Evolutionary conservation across 2,797 vertebrate species (phyloP).

Genomic region (Dendrocincla fuliginosa): DNA sequence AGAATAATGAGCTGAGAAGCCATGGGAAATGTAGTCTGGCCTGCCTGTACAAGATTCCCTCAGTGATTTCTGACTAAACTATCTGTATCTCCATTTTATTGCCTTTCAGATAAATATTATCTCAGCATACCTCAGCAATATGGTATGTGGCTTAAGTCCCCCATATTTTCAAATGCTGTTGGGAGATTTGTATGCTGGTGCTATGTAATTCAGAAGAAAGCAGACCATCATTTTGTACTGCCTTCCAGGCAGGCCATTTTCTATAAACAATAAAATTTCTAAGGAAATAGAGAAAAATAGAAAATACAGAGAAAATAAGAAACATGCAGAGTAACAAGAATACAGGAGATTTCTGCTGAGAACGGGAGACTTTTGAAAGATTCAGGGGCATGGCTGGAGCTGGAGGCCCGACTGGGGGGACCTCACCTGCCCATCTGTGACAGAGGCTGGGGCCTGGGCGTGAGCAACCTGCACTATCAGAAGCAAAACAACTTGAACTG

Average conservation of each 20-base stretch:
- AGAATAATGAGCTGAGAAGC: not conserved
- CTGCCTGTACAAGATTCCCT: not conserved
- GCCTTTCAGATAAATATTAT: not conserved
- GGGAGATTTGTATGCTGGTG: not conserved
- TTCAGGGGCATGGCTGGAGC: accelerated
- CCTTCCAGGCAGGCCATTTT: not conserved
- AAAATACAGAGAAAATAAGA: not conserved
- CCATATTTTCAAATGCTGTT: not conserved
- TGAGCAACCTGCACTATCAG: not conserved
- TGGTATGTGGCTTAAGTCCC: not conserved
- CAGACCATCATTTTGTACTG: not conserved
- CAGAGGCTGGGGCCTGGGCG: not conserved
- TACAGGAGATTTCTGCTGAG: not conserved
- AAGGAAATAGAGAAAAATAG: not conserved
- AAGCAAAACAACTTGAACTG: constrained; percentile 28
- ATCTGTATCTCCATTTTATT: not conserved
- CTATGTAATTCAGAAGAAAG: not conserved
- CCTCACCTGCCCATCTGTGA: not conserved
- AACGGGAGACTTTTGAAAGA: not conserved
- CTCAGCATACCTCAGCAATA: not conserved
- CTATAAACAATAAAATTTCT: not conserved
- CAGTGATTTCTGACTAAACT: not conserved
- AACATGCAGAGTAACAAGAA: not conserved
- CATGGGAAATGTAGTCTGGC: accelerated
- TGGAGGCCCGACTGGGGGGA: not conserved